Evolutionary conservation across 2,113 vertebrate genomes (phyloP), one percentile per base, ranked within the genome.

Genomic region (Sebastes schlegelii): DNA sequence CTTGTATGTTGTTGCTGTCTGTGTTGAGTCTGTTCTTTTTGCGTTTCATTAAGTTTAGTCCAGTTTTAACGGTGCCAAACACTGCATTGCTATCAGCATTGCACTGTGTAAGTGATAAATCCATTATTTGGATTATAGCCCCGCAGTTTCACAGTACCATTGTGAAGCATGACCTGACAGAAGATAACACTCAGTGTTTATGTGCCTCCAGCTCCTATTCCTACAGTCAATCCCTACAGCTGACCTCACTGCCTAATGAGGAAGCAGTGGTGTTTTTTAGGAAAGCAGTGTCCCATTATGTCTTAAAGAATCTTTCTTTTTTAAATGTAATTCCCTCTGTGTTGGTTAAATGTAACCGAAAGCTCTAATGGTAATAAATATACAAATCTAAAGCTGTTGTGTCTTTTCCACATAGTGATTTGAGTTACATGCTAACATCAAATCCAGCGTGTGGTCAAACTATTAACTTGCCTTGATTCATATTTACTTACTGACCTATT

Each of bases 361-460:
- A 73, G 12, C 46, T 65, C 66, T 57, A n/a, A 60, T 63, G 11
- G 51, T 66, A 88, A 86, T 91, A 92, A 67, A 87, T 55, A 34
- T 68, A 49, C 8, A 70, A 21, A 79, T 67, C 17, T 49, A 5
- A 70, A 46, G 7, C 4, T 7, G 63, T 3, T 79, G 23, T 64
- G 16, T 76, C 9, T 46, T 17, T 26, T 26, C 14, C 42, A 48
- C 12, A 26, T 43, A 73, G 14, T 45, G 21, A 48, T 21, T 57
- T 0, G 13, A 73, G 55, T 26, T 61, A 11, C 42, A 60, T 26
- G 21, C 13, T 7, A 5, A 23, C 40, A 43, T n/a, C 4, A 74
- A 49, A 6, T 46, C 42, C 61, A 12, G 23, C 43, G 62, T 49
- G 5, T 43, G 10, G 11, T 9, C 34, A 43, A 70, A 57, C 5